Evolutionary conservation across 2,888 invertebrate species (phyloP), one percentile per base, ranked within the genome.

Genomic region (Synanthedon tipuliformis): DNA sequence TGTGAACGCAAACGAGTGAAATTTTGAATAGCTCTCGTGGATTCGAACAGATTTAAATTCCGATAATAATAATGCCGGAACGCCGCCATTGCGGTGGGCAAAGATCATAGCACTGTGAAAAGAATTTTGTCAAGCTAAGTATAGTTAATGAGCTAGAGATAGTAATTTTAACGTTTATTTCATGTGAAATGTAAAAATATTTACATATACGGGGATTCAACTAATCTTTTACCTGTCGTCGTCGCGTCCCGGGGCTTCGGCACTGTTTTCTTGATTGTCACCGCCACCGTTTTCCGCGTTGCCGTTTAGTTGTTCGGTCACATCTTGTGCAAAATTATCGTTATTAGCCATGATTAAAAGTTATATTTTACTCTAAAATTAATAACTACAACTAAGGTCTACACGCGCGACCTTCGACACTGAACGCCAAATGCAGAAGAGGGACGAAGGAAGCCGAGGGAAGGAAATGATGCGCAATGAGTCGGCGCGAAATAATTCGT

Each of bases 261-360:
- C 92, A 81, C 91, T 91, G 81, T 92, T 91, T 75, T 93, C 92
- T 68, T 89, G 90, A 72, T 89, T 91, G 75, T 91, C 92, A 65
- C 91, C 92, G 63, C 90, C 89, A 71, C 90, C 91, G 74, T 91
- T 91, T 76, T 91, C 90, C 60, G 76, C 75, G 73, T 86, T 88
- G 68, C 88, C 88, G 78, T 89, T 90, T 73, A 88, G 89, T 81
- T 92, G 91, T 67, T 92, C 92, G 71, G 90, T 90, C 69, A 93
- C 91, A 75, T 93, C 93, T 89, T 92, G 91, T 66, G 93, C 92
- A 84, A 93, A 93, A 81, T 93, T 93, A 84, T 93, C 93, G 79
- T 93, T 92, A 84, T 93, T 93, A 67, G 90, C 90, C 92, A 93
- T 92, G 75, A 73, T 72, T 82, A 71, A 75, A 23, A 66, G 70